Evolutionary conservation across 1,140 invertebrate species (phyloP).

Genomic region (Diplogasteroides magnus): DNA sequence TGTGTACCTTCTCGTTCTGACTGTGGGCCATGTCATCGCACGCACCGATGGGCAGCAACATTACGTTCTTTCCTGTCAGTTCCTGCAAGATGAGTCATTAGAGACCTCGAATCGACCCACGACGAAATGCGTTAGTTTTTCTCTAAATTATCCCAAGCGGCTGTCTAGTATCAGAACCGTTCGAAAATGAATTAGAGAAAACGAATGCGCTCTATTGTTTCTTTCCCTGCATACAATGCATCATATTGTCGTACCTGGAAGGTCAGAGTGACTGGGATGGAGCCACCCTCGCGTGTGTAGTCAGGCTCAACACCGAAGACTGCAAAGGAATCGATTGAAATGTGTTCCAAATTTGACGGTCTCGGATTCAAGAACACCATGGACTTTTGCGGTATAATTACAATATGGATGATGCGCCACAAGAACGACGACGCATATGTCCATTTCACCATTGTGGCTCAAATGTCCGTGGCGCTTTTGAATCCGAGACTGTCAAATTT

Average conservation of each 20-base stretch:
- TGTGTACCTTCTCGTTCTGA: slow-evolving; percentile 90
- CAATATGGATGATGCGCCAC: too few relatives aligned
- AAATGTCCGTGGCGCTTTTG: slow-evolving; percentile 10
- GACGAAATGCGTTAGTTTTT: too few relatives aligned
- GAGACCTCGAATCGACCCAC: slow-evolving; percentile 50
- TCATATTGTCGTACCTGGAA: slow-evolving; percentile 64
- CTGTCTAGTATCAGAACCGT: too few relatives aligned
- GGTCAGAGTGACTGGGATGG: slow-evolving; percentile 88
- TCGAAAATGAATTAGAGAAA: too few relatives aligned
- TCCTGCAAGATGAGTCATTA: slow-evolving; percentile 70
- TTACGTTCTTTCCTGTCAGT: slow-evolving; percentile 82
- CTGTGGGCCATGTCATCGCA: slow-evolving; percentile 94
- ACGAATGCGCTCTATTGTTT: too few relatives aligned
- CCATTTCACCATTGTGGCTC: too few relatives aligned
- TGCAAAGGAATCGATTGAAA: slow-evolving; percentile 60
- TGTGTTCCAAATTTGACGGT: slow-evolving; percentile 3
- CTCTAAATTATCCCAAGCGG: too few relatives aligned
- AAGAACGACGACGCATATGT: too few relatives aligned
- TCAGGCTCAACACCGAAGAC: slow-evolving; percentile 89
- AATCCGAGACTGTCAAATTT: background rate
- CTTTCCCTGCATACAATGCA: too few relatives aligned
- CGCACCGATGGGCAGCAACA: slow-evolving; percentile 77
- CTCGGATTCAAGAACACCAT: background rate
- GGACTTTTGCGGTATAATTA: too few relatives aligned
- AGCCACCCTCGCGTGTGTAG: slow-evolving; percentile 87